These are phyloP conservation scores for Catagonus wagneri DNA, from an alignment of 2,113 vertebrate species.

Conservation along the genomic window DNA sequence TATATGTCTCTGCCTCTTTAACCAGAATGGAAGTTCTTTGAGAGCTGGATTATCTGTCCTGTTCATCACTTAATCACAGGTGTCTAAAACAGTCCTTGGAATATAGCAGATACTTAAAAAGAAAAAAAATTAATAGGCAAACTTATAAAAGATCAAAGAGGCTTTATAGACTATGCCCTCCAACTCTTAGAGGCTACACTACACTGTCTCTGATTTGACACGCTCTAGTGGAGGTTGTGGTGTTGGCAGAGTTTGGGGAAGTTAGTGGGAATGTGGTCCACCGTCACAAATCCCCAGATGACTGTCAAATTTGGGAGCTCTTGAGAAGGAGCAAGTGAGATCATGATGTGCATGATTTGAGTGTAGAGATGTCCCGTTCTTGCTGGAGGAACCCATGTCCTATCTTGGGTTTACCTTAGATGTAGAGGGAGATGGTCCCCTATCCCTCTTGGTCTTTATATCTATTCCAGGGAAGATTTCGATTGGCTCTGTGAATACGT, in stretches of 20 bases:
- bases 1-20: neutral
- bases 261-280: accelerated
- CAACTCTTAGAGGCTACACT: neutral
- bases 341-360: neutral
- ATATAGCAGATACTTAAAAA: neutral
- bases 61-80: neutral
- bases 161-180: neutral
- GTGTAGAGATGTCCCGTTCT: neutral
- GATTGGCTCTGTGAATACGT: neutral
- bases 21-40: neutral
- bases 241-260: neutral
- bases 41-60: neutral
- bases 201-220: neutral
- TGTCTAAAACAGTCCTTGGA: neutral
- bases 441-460: neutral
- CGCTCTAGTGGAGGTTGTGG: neutral
- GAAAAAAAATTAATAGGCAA: neutral
- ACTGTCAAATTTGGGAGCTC: neutral
- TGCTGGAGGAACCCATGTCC: neutral
- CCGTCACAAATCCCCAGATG: neutral
- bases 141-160: neutral
- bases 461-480: neutral
- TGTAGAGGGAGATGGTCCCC: neutral
- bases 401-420: neutral
- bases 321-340: neutral